Evolutionary conservation across 2,113 vertebrate genomes (phyloP).

Genomic region (Xenotilapia leptura): DNA sequence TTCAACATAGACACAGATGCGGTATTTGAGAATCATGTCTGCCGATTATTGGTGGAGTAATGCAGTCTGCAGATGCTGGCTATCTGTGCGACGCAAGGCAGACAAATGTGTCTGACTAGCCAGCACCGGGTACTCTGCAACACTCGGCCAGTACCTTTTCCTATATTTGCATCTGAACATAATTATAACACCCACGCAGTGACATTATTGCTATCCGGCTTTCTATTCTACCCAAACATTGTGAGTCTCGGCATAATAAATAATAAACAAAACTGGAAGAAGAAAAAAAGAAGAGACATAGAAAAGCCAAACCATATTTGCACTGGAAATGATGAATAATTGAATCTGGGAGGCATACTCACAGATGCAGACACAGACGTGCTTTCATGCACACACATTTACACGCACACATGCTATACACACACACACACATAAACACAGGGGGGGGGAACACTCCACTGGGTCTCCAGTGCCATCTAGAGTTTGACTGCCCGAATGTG

Average conservation of each 20-base stretch:
- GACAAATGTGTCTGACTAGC: slow-evolving; percentile 23
- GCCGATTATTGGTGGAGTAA: slow-evolving; percentile 5
- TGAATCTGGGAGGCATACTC: slow-evolving; percentile 55
- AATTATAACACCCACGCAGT: slow-evolving; percentile 66
- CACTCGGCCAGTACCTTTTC: slow-evolving; percentile 32
- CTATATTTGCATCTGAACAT: slow-evolving; percentile 49
- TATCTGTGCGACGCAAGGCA: slow-evolving; percentile 21
- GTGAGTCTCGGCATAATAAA: slow-evolving; percentile 59
- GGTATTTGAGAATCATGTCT: slow-evolving; percentile 11
- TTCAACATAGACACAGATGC: background rate
- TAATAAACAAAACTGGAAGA: slow-evolving; percentile 58
- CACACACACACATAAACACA: background rate
- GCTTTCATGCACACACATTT: background rate
- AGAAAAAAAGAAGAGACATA: background rate
- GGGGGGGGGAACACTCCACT: slow-evolving; percentile 2
- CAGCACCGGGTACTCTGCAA: background rate
- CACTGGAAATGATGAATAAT: slow-evolving; percentile 68
- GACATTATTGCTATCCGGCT: slow-evolving; percentile 53
- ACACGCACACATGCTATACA: background rate
- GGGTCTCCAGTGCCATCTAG: slow-evolving; percentile 72
- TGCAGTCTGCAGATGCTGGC: background rate
- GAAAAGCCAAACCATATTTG: slow-evolving; percentile 63
- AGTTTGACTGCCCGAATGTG: slow-evolving; percentile 24
- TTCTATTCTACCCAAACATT: slow-evolving; percentile 54
- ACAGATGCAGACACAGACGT: slow-evolving; percentile 21